Conservation (phyloP, 2,113 vertebrate genomes). For the Muscicapa adusta region DNA sequence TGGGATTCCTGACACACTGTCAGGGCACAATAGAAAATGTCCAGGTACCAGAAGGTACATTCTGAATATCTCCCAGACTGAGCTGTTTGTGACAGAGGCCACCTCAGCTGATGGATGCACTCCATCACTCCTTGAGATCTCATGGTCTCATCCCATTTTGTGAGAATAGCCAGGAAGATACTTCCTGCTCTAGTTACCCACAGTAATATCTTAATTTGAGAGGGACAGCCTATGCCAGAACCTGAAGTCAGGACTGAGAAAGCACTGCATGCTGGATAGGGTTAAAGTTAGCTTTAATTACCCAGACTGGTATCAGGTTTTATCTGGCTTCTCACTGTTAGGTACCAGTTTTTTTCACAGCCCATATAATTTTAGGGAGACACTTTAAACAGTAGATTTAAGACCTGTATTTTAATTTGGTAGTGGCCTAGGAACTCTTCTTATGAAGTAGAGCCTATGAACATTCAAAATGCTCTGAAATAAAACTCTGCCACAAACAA, state of each 20-base stretch:
- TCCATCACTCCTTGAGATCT: not conserved
- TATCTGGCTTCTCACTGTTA: not conserved
- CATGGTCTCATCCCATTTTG: rapidly evolving
- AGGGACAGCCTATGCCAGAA: not conserved
- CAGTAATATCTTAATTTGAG: not conserved
- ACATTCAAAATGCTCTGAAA: rapidly evolving
- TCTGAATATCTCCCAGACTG: too few relatives aligned
- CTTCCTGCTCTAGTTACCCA: not conserved
- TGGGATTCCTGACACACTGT: not conserved
- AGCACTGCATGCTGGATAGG: not conserved
- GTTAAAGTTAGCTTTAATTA: not conserved
- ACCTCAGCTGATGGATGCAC: not conserved
- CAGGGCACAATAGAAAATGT: not conserved
- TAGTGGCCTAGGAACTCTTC: not conserved
- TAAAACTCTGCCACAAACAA: not conserved
- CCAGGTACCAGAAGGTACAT: too few relatives aligned
- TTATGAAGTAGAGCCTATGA: not conserved
- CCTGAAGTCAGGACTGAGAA: not conserved
- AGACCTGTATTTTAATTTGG: not conserved
- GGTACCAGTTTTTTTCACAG: not conserved
- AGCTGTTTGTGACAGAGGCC: not conserved
- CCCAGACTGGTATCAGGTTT: not conserved
- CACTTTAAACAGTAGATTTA: not conserved
- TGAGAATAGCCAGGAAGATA: not conserved
- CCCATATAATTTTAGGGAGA: not conserved